Evolutionary conservation across 2,113 vertebrate genomes (phyloP).

Genomic region (Ammospiza caudacuta): DNA sequence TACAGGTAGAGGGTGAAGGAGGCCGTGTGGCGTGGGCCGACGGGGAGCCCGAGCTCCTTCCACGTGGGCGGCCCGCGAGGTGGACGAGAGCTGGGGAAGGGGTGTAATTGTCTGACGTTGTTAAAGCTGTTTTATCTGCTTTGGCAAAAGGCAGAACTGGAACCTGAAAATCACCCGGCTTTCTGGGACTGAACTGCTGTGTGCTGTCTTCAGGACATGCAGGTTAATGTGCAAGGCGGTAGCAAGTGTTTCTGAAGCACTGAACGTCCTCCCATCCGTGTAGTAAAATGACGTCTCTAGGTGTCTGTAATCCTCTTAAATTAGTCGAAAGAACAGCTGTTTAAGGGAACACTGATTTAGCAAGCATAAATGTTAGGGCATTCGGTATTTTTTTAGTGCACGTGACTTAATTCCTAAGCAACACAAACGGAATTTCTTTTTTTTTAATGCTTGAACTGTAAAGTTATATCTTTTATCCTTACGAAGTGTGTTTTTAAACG

Average conservation of each 20-base stretch:
- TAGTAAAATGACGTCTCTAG: too few relatives aligned
- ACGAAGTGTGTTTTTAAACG: not conserved
- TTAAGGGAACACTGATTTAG: fast-evolving
- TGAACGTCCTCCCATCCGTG: fast-evolving
- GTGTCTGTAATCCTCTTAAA: not conserved
- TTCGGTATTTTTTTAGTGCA: not conserved
- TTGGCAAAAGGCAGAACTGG: not conserved
- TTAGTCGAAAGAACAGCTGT: not conserved
- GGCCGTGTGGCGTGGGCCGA: not conserved
- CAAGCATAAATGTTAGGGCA: fast-evolving
- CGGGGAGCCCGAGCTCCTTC: not conserved
- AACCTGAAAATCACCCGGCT: fast-evolving
- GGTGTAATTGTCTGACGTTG: not conserved
- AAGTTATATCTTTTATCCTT: not conserved
- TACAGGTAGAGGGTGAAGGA: too few relatives aligned
- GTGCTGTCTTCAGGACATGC: too few relatives aligned
- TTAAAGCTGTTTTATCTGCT: not conserved
- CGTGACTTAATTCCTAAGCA: fast-evolving
- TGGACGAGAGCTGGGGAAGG: not conserved
- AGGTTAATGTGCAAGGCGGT: fast-evolving
- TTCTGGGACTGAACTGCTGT: fast-evolving
- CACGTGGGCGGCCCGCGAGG: too few relatives aligned
- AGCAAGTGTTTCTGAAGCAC: not conserved
- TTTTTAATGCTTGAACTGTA: not conserved
- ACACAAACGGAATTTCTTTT: fast-evolving